These are phyloP conservation scores for Urocynchramus pylzowi DNA, from an alignment of 2,113 vertebrate genomes.

Conservation along the genomic window DNA sequence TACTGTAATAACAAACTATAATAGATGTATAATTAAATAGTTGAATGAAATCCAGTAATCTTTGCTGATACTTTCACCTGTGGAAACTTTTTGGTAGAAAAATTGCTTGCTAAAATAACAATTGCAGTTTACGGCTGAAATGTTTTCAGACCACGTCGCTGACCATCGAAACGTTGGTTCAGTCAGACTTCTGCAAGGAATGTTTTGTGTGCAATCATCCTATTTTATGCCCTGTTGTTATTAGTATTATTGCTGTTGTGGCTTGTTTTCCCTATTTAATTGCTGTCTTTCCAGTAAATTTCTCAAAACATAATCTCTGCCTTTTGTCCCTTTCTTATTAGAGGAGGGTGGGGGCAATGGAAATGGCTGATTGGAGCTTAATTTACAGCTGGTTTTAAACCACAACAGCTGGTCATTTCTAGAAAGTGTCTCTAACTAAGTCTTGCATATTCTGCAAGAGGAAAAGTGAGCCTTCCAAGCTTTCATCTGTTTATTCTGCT, in stretches of 20 bases:
- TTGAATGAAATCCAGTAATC: neutral
- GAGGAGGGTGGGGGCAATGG: neutral
- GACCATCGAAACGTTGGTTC: neutral
- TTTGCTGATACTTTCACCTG: neutral
- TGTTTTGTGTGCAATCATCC: neutral
- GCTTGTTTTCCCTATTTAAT: neutral
- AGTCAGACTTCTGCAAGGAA: neutral
- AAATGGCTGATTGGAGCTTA: neutral
- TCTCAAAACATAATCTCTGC: neutral
- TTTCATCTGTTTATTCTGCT: neutral
- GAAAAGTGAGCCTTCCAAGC: neutral
- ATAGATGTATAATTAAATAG: neutral
- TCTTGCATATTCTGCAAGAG: neutral
- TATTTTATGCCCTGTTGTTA: neutral
- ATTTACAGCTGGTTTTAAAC: neutral
- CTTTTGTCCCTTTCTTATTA: neutral
- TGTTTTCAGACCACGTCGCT: fast-evolving
- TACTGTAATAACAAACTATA: neutral
- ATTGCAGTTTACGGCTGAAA: neutral
- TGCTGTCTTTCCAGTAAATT: neutral
- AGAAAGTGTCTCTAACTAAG: neutral
- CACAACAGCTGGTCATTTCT: neutral
- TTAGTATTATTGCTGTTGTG: neutral
- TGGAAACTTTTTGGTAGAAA: neutral
- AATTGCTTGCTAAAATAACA: neutral